phyloP scores from a whole-genome alignment of 1,140 invertebrate genomes.

The Lordiphosa clarofinis region DNA sequence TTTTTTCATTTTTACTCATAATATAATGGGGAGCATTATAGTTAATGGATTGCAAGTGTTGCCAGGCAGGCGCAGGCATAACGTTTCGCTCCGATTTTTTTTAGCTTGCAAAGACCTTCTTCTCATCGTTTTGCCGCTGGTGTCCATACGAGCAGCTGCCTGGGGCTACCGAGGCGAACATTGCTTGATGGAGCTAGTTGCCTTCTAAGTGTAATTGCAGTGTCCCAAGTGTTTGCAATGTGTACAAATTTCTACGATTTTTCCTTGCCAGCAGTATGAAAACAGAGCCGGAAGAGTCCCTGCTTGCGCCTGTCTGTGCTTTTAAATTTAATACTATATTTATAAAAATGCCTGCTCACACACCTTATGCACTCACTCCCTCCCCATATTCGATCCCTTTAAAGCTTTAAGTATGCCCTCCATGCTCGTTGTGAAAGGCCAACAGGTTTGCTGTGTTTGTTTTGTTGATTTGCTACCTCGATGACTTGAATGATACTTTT shows the following conservation, averaged over 20 bases:
- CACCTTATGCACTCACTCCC: too few relatives aligned
- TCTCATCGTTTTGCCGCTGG: too few relatives aligned
- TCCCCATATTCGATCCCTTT: slow-evolving; percentile 5
- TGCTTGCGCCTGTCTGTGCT: slow-evolving; percentile 32
- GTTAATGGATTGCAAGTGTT: too few relatives aligned
- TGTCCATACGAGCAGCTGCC: slow-evolving; percentile 32
- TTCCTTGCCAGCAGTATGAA: slow-evolving; percentile 20
- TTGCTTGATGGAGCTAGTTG: slow-evolving; percentile 61
- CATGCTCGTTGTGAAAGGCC: slow-evolving; percentile 59
- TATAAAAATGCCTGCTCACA: slow-evolving; percentile 25
- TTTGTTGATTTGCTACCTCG: slow-evolving; percentile 3
- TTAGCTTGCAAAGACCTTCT: too few relatives aligned
- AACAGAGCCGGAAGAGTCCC: slow-evolving; percentile 1
- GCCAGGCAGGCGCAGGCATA: too few relatives aligned
- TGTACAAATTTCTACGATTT: too few relatives aligned
- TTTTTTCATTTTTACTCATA: too few relatives aligned
- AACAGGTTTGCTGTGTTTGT: slow-evolving; percentile 46
- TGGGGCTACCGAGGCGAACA: slow-evolving; percentile 36
- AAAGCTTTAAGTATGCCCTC: slow-evolving; percentile 19
- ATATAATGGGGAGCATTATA: too few relatives aligned
- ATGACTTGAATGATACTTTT: too few relatives aligned
- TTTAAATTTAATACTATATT: slow-evolving; percentile 66
- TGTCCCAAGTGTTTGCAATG: slow-evolving; percentile 67
- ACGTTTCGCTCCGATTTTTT: too few relatives aligned
- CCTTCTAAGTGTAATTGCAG: slow-evolving; percentile 68